phyloP scores from a whole-genome alignment of 2,797 vertebrate species.

The Potorous gilbertii region DNA sequence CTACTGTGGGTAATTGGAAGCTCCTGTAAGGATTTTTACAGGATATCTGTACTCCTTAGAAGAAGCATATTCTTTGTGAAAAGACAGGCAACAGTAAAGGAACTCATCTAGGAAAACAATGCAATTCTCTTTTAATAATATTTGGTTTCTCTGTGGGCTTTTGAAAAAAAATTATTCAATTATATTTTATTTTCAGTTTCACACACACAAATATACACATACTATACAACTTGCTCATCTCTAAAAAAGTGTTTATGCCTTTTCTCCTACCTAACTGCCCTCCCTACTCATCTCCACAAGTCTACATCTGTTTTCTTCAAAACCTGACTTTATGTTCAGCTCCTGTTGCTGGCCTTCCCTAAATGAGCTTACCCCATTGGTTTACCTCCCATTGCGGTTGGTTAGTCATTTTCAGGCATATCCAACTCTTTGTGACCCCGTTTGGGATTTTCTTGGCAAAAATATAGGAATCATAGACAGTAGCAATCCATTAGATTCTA shows the following conservation, averaged over 20 bases:
- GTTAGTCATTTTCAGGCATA: neutral
- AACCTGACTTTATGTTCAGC: neutral
- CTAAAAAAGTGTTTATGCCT: neutral
- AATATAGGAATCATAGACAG: neutral
- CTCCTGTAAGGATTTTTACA: neutral
- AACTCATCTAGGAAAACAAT: neutral
- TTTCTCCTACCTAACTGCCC: neutral
- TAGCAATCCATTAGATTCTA: neutral
- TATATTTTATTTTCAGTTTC: too few relatives aligned
- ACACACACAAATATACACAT: neutral
- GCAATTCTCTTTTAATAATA: neutral
- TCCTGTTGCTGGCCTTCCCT: neutral
- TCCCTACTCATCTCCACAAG: neutral
- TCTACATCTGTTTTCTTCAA: constrained; percentile 13
- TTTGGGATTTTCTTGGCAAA: neutral
- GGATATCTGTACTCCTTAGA: neutral
- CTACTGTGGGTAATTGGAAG: neutral
- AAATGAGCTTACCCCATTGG: neutral
- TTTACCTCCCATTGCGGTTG: neutral
- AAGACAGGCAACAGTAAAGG: neutral
- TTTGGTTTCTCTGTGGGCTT: neutral
- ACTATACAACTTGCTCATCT: neutral
- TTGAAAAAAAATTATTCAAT: too few relatives aligned
- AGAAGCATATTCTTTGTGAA: neutral
- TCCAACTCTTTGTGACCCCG: neutral